Evolutionary conservation across 30 jellyfish, hydroid and myxozoan genomes (phyloP).

Genomic region (Mastigias papua): DNA sequence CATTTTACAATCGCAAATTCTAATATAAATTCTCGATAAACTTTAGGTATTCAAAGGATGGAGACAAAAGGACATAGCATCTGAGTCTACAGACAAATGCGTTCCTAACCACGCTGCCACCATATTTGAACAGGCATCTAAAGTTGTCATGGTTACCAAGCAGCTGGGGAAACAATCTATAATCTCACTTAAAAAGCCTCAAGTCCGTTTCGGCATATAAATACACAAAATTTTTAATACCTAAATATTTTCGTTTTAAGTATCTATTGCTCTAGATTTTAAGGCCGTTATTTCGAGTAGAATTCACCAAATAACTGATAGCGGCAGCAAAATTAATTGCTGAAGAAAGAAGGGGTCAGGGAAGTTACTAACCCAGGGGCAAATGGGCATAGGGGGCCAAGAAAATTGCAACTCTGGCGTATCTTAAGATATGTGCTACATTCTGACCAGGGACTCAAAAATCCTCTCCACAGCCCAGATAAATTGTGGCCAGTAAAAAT

Average conservation of each 20-base stretch:
- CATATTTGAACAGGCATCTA: slow-evolving; percentile 16
- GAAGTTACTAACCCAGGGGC: too few species aligned
- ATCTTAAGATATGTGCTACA: too few species aligned
- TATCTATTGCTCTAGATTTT: too few species aligned
- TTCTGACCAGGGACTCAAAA: too few species aligned
- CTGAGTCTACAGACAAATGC: not conserved
- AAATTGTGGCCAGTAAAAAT: too few species aligned
- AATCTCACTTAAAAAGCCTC: not conserved
- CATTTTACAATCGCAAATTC: not conserved
- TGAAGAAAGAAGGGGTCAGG: too few species aligned
- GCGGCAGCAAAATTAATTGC: too few species aligned
- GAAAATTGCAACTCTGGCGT: too few species aligned
- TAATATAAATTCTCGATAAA: not conserved
- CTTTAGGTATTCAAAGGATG: not conserved
- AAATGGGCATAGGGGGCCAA: too few species aligned
- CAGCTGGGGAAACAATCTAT: slow-evolving; percentile 14
- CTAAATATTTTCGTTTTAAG: not conserved
- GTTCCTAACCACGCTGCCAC: not conserved
- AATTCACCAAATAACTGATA: too few species aligned
- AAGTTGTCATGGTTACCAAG: not conserved
- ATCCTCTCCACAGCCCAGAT: too few species aligned
- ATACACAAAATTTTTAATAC: not conserved
- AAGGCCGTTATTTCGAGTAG: too few species aligned
- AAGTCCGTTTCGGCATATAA: not conserved
- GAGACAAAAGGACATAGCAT: not conserved